Conservation (phyloP, 2,888 invertebrate species). For the Diplazon laetatorius region DNA sequence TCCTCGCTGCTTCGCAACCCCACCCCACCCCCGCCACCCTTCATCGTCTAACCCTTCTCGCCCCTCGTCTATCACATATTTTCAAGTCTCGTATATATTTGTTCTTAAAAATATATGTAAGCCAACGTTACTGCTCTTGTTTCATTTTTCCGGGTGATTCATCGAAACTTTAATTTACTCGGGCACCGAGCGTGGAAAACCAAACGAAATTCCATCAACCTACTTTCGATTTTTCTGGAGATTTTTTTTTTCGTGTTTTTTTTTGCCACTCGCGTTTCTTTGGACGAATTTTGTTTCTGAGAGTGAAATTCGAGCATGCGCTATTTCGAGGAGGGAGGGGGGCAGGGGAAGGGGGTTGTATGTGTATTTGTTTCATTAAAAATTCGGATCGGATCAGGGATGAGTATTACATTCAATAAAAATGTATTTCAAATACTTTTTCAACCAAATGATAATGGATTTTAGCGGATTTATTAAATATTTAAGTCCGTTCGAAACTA, state of each 20-base stretch:
- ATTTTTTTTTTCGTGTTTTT: not conserved
- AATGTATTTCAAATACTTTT: too few relatives aligned
- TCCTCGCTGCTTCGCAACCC: not conserved
- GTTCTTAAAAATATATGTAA: not conserved
- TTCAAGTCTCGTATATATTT: not conserved
- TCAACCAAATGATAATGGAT: too few relatives aligned
- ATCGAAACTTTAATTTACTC: not conserved
- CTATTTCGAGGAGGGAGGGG: too few relatives aligned
- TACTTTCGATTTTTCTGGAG: not conserved
- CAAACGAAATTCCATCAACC: not conserved
- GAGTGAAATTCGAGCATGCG: not conserved
- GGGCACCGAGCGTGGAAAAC: not conserved
- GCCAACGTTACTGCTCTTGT: not conserved
- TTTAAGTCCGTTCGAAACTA: too few relatives aligned
- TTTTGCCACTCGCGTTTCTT: not conserved
- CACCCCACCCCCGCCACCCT: not conserved
- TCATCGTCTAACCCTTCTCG: not conserved
- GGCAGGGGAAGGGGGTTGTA: too few relatives aligned
- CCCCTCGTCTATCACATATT: constrained; percentile 1
- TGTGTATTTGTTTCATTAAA: too few relatives aligned
- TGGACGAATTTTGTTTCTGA: too few relatives aligned
- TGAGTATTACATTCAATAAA: too few relatives aligned
- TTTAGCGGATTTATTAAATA: too few relatives aligned
- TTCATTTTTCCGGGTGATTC: not conserved
- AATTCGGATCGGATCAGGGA: too few relatives aligned